Percentiles rank a stretch among this genome's conserved stretches.
These are phyloP conservation scores for Pseudomyrmex flavicornis DNA, from an alignment of 1,140 invertebrate genomes.

Conservation along the genomic window DNA sequence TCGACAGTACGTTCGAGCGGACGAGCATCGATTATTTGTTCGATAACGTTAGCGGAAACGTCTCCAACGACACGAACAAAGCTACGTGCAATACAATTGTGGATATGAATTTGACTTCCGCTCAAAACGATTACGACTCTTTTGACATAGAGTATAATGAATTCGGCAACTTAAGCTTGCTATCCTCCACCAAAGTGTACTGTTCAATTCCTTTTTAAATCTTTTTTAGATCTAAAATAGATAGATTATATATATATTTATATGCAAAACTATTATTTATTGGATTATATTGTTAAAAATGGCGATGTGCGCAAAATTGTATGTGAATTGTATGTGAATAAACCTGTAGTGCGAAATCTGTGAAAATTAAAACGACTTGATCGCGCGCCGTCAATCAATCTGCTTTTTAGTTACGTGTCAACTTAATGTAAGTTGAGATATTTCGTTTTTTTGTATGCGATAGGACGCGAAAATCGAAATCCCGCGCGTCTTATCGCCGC, in stretches of 20 bases:
- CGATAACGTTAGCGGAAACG: not conserved
- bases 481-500: not conserved
- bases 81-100: constrained; percentile 8
- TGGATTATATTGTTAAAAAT: not conserved
- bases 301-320: not conserved
- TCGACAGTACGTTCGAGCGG: too few species aligned
- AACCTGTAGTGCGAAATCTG: not conserved
- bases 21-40: not conserved
- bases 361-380: not conserved
- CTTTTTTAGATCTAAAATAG: too few species aligned
- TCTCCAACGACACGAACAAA: not conserved
- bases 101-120: not conserved
- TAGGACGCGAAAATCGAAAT: constrained; percentile 5
- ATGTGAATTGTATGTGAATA: not conserved
- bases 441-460: too few species aligned
- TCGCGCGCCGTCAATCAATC: not conserved
- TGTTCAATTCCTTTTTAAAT: constrained; percentile 3
- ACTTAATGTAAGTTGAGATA: too few species aligned
- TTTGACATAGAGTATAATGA: not conserved
- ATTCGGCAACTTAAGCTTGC: constrained; percentile 8
- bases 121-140: not conserved
- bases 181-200: not conserved
- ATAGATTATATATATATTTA: too few species aligned
- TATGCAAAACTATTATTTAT: not conserved
- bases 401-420: too few species aligned